Evolutionary conservation across 2,888 invertebrate species (phyloP), one percentile per base, ranked within the genome.

Genomic region (Apoda limacodes): DNA sequence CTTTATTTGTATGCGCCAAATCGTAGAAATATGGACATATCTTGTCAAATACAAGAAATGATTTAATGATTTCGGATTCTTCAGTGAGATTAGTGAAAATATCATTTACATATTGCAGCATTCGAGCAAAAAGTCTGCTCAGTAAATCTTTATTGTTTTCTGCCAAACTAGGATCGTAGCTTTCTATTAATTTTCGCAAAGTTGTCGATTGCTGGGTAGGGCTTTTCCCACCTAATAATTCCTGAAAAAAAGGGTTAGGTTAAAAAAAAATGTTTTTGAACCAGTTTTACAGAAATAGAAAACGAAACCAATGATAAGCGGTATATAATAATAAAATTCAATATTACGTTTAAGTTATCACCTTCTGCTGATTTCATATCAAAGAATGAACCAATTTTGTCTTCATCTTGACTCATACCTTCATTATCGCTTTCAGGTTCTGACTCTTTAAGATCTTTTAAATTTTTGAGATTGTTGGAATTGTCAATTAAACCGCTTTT

Each of bases 111-210:
- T 91, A 87, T 60, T 94, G 91, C 15, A 96, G 59, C 41, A 95
- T 61, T 53, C 88, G 89, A 0, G 86, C 85, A 56, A 91, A 93
- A 1, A 97, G 61, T 46, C 85, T 81, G 30, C 86, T 84, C 7
- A 95, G 72, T 51, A 88, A 86, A 19, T 88, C 87, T 57, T 91
- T 92, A 55, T 95, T 95, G 9, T 86, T 86, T 42, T 86, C 87
- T 4, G 86, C 86, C 28, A 95, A 64, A 50, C 92, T 88, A 2
- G 92, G 92, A 64, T 95, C 92, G 68, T 93, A 90, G 51, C 90
- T 92, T 69, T 94, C 94, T 10, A 95, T 88, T 43, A 97, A 86
- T 49, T 92, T 85, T 52, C 91, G 89, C 25, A 96, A 57, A 6
- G 93, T 87, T 7, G 85, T 74, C 0, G 85, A 72, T 50, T 92